Percentiles rank a stretch among this genome's conserved stretches.
phyloP scores from a whole-genome alignment of 2,888 invertebrate genomes.

The Drosophila tripunctata region DNA sequence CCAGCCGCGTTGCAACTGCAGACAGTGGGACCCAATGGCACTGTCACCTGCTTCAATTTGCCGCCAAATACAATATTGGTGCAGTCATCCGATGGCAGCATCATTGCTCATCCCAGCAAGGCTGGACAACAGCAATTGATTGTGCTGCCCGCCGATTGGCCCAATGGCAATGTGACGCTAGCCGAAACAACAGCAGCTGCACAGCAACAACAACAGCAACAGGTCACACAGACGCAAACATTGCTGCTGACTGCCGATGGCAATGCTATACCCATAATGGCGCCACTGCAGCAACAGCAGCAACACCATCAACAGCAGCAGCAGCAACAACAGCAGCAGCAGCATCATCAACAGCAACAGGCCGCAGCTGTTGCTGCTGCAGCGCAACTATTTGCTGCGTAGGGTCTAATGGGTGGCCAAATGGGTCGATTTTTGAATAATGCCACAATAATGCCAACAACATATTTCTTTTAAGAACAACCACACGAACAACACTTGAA shows the following conservation, averaged over 20 bases:
- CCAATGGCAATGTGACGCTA: conserved; percentile 37
- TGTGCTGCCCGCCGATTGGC: conserved; percentile 73
- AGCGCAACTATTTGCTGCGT: conserved; percentile 79
- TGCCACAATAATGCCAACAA: conserved; percentile 81
- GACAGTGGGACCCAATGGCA: conserved; percentile 80
- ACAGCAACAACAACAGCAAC: conserved; percentile 18
- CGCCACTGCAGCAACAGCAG: conserved; percentile 59
- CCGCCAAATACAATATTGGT: conserved; percentile 80
- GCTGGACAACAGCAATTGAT: conserved; percentile 77
- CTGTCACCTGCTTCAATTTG: conserved; percentile 80
- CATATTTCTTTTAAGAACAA: conserved; percentile 78
- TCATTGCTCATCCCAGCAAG: conserved; percentile 74
- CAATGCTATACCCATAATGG: conserved; percentile 74
- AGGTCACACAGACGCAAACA: conserved; percentile 57
- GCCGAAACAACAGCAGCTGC: conserved; percentile 29
- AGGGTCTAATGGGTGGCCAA: conserved; percentile 83
- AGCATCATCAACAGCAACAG: conserved; percentile 71
- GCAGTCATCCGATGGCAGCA: conserved; percentile 79
- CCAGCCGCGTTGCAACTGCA: conserved; percentile 72
- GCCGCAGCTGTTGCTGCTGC: conserved; percentile 74
- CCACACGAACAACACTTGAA: conserved; percentile 52
- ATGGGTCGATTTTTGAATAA: conserved; percentile 83
- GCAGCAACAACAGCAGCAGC: conserved; percentile 56
- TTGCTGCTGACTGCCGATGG: conserved; percentile 74
- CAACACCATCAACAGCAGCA: conserved; percentile 51